These are phyloP conservation scores for Sinocyclocheilus anshuiensis DNA, from an alignment of 2,113 vertebrate genomes.

Conservation along the genomic window DNA sequence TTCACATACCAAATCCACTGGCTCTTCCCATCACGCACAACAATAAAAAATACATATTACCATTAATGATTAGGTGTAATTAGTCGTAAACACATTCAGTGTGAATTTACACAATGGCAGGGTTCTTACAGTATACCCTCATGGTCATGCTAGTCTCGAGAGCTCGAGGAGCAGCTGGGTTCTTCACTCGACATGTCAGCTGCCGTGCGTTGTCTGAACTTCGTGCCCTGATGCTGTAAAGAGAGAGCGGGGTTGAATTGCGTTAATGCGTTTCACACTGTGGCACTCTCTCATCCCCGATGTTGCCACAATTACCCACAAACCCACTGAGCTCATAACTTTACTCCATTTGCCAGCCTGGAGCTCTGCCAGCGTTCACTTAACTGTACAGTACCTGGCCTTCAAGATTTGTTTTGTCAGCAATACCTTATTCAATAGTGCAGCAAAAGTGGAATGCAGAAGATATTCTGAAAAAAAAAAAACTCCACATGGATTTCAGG, in stretches of 20 bases:
- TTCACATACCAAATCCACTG: background rate
- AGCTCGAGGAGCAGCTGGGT: conserved; percentile 67
- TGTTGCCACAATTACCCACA: conserved; percentile 20
- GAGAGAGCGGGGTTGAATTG: background rate
- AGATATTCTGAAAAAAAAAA: background rate
- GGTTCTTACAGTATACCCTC: conserved; percentile 77
- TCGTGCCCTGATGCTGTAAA: conserved; percentile 76
- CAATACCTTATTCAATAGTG: background rate
- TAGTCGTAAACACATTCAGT: background rate
- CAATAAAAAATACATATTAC: background rate
- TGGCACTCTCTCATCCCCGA: background rate
- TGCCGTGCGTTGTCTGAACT: conserved; percentile 76
- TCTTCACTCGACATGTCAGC: conserved; percentile 73
- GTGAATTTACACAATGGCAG: background rate
- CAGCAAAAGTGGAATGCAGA: conserved; percentile 22
- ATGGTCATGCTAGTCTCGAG: conserved; percentile 74
- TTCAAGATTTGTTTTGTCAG: conserved; percentile 25
- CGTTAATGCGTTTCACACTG: conserved; percentile 32
- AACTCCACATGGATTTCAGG: background rate
- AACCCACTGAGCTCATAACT: conserved; percentile 63
- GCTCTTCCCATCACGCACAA: conserved; percentile 7
- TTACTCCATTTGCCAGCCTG: conserved; percentile 28
- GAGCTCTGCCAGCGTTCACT: background rate
- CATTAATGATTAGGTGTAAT: conserved; percentile 1
- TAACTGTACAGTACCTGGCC: conserved; percentile 6